Conservation (phyloP, 53 echinoderm and acorn worm species). For the Hippasteria phrygiana region DNA sequence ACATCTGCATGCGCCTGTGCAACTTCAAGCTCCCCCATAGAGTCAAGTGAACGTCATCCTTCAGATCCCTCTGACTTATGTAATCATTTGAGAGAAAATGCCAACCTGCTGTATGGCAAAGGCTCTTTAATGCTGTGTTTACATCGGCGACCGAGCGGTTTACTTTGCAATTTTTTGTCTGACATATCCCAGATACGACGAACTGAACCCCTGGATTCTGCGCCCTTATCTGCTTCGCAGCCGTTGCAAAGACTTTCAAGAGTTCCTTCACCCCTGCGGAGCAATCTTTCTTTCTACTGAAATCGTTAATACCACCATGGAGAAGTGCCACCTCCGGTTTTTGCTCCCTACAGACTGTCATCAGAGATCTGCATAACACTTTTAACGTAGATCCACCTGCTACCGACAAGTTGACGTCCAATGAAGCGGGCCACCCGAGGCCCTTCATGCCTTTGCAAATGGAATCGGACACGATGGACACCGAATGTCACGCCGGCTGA, state of each 20-base stretch:
- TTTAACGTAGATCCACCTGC: constrained; percentile 16
- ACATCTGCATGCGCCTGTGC: constrained; percentile 21
- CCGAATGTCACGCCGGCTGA: background rate
- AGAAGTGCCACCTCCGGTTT: constrained; percentile 12
- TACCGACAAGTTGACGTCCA: constrained; percentile 7
- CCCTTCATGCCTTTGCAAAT: constrained; percentile 6
- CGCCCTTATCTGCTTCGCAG: background rate
- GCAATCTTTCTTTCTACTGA: background rate
- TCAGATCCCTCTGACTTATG: constrained; percentile 32
- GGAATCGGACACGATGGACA: constrained; percentile 8
- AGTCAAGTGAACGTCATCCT: constrained; percentile 38
- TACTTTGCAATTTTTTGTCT: background rate
- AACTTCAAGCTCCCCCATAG: constrained; percentile 24
- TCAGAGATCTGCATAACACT: constrained; percentile 3
- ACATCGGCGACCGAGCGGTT: background rate
- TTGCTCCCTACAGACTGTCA: constrained; percentile 7
- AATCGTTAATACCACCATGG: constrained; percentile 30
- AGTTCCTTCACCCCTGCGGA: background rate
- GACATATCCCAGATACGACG: constrained; percentile 28
- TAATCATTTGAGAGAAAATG: constrained; percentile 31
- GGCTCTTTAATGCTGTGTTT: background rate
- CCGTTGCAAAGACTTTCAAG: background rate
- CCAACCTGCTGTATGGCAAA: background rate
- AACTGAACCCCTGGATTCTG: constrained; percentile 5
- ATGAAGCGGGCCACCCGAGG: constrained; percentile 14